phyloP scores from a whole-genome alignment of 2,113 vertebrate species.

The Butorides virescens region DNA sequence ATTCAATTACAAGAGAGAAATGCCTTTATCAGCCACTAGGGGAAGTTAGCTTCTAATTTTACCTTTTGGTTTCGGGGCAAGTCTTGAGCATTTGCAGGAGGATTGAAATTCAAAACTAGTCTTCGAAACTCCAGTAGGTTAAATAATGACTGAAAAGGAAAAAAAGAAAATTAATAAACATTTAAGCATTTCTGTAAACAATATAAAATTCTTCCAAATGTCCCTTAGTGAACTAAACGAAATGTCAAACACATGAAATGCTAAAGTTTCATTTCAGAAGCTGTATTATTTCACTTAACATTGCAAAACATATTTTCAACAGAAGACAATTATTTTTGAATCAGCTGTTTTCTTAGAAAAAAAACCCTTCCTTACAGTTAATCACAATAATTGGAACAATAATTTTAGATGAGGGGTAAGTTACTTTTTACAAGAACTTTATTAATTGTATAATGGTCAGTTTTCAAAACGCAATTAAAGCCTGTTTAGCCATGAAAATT shows the following conservation, averaged over 20 bases:
- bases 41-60: slow-evolving; percentile 29
- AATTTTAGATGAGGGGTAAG: background rate
- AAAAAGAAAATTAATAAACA: background rate
- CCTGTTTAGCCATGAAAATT: background rate
- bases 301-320: background rate
- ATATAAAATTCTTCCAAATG: background rate
- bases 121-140: slow-evolving; percentile 95
- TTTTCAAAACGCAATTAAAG: background rate
- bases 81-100: slow-evolving; percentile 87
- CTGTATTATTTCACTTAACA: background rate
- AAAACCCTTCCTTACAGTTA: background rate
- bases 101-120: slow-evolving; percentile 94
- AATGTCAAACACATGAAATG: background rate
- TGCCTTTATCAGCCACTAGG: background rate
- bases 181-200: slow-evolving; percentile 7
- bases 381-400: background rate
- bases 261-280: background rate
- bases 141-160: slow-evolving; percentile 79
- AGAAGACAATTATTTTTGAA: background rate
- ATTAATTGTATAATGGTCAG: background rate
- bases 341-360: background rate
- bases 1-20: background rate
- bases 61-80: slow-evolving; percentile 97
- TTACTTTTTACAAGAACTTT: background rate
- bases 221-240: background rate